Base-by-base conservation (phyloP, 1,140 invertebrate species). In the Epicauta chinensis region DNA sequence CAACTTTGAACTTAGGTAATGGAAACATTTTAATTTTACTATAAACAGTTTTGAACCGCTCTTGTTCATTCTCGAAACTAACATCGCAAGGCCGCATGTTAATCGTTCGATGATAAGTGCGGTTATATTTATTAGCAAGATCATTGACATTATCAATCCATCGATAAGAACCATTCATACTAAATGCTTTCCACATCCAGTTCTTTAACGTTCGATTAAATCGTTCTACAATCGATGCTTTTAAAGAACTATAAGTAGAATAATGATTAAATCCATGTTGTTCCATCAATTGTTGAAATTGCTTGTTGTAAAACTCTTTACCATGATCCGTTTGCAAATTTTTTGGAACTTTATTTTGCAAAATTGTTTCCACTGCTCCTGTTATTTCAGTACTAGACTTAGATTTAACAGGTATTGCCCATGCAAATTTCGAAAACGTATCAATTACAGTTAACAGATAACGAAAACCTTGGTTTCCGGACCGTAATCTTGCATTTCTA, bases 371-470 rank as follows among this genome's bases (percentile, higher is more conserved):
- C 44, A 67, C 56, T 32, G 55, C 58, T 17, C 46, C 39, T n/a
- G 54, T 41, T 13, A 71, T 56, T 30, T 63, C 55, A 0, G 31
- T 31, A 6, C 30, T 58, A 15, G 50, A 52, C 60, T 70, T 67
- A 2, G 35, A 58, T 57, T 67, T 70, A 11, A 71, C 9, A 2
- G 65, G 49, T 41, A 44, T 16, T 34, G 57, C 55, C 56, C 57
- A 69, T 1, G 56, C 57, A 51, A 49, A 67, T 53, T 70, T 69
- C 1, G 62, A 64, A 53, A 70, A 69, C 35, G 17, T 56, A 59
- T 68, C 62, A 17, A 67, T 69, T 9, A 68, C 59, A 6, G 55
- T 52, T 37, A 69, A 51, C 35, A 69, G 58, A 51, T 63, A 70
- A 17, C 49, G 44, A 48, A 48, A 58, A 9, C 61, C 60, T 30